Evolutionary conservation across 2,113 vertebrate genomes (phyloP).

Genomic region (Chionis minor): DNA sequence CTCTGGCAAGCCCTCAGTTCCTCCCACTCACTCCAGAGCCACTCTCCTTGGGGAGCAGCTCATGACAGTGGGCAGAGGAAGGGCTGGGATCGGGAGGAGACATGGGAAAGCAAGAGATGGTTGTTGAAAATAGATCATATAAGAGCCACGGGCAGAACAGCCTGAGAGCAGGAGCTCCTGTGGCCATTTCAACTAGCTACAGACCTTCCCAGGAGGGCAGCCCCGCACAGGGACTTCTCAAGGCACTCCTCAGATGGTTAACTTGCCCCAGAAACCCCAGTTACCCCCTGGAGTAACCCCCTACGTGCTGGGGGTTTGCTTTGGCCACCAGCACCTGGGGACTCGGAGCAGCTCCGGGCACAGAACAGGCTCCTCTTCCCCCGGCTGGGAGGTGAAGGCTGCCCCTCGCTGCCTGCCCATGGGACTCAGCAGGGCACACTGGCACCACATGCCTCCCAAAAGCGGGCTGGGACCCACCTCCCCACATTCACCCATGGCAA

Average conservation of each 20-base stretch:
- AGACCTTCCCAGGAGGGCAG: background rate
- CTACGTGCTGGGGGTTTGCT: rapidly evolving
- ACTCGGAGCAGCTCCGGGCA: rapidly evolving
- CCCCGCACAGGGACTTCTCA: background rate
- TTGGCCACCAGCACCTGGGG: background rate
- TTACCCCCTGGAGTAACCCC: rapidly evolving
- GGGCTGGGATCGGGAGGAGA: background rate
- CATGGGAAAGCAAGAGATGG: background rate
- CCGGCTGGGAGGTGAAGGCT: rapidly evolving
- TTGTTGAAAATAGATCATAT: slow-evolving; percentile 17
- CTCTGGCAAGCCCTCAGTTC: background rate
- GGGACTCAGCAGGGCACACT: background rate
- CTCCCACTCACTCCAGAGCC: background rate
- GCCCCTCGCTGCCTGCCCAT: rapidly evolving
- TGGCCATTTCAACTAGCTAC: rapidly evolving
- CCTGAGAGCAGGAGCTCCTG: background rate
- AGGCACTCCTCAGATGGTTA: background rate
- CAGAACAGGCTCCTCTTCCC: background rate
- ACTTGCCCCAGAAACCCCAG: rapidly evolving
- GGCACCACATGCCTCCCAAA: background rate
- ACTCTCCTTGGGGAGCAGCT: background rate
- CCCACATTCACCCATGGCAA: rapidly evolving
- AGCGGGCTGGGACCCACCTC: background rate
- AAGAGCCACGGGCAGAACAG: slow-evolving; percentile 4
- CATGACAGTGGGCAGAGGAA: background rate